Evolutionary conservation across 2,113 vertebrate species (phyloP).

Genomic region (Noctilio leporinus): DNA sequence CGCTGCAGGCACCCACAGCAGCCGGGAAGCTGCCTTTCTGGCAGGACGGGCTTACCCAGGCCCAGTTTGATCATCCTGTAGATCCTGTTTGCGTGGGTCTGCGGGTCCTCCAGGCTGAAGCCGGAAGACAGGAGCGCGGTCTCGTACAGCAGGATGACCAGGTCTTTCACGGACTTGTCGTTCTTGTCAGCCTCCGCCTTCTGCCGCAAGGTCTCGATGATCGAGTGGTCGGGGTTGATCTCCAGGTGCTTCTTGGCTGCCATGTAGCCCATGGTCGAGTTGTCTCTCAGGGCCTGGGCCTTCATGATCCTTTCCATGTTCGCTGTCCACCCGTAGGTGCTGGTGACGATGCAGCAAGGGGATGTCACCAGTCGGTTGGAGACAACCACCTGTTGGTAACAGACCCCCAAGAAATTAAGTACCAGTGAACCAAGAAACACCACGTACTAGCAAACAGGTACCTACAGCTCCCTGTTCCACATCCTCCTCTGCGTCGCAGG

Average conservation of each 20-base stretch:
- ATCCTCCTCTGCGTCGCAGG: no score
- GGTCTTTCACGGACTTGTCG: slow-evolving; percentile 88
- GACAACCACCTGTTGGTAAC: slow-evolving; percentile 78
- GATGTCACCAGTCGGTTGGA: slow-evolving; percentile 85
- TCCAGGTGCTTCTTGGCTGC: slow-evolving; percentile 88
- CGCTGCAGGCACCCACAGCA: no score
- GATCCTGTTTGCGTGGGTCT: slow-evolving; percentile 88
- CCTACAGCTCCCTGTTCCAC: no score
- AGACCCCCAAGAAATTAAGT: fast-evolving
- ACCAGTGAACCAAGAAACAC: fast-evolving
- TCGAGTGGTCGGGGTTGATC: slow-evolving; percentile 84
- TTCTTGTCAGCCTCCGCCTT: slow-evolving; percentile 90
- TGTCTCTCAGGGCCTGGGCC: slow-evolving; percentile 84
- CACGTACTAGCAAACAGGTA: no score
- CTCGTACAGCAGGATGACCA: slow-evolving; percentile 86
- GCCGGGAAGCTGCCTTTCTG: fast-evolving
- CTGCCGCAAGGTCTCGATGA: slow-evolving; percentile 85
- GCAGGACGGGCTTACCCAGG: slow-evolving; percentile 80
- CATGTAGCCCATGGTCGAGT: slow-evolving; percentile 90
- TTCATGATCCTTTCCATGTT: slow-evolving; percentile 92
- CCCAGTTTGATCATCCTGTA: slow-evolving; percentile 97
- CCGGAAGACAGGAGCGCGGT: slow-evolving; percentile 86
- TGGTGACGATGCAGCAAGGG: slow-evolving; percentile 84
- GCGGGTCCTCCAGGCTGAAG: slow-evolving; percentile 87
- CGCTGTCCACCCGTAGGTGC: slow-evolving; percentile 86